phyloP scores from a whole-genome alignment of 2,888 invertebrate genomes.

The Troilus luridus region DNA sequence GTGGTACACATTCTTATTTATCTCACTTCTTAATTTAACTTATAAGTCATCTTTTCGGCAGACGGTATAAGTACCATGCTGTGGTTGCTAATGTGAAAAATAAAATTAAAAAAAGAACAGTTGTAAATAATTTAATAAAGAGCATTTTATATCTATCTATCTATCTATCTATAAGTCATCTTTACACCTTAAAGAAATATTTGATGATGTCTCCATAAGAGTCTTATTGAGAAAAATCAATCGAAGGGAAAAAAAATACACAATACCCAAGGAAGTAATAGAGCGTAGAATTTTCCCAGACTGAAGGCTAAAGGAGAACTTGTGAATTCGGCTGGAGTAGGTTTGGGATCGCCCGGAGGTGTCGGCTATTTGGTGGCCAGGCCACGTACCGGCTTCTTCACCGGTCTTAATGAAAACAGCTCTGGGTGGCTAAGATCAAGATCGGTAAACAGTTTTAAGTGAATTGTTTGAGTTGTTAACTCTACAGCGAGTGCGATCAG shows the following conservation, averaged over 20 bases:
- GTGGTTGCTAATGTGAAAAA: too few species aligned
- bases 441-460: slow-evolving; percentile 11
- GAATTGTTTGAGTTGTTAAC: slow-evolving; percentile 12
- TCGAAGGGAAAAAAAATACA: neutral
- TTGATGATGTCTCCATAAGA: neutral
- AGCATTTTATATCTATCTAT: too few species aligned
- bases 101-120: too few species aligned
- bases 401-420: slow-evolving; percentile 3
- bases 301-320: neutral
- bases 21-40: too few species aligned
- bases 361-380: neutral
- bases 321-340: neutral
- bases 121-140: too few species aligned
- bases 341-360: neutral
- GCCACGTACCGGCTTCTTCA: neutral
- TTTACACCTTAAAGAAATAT: too few species aligned
- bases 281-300: neutral
- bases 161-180: too few species aligned
- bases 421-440: neutral
- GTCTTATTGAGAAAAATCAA: neutral
- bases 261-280: neutral
- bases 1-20: too few species aligned
- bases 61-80: too few species aligned
- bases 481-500: neutral
- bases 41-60: too few species aligned